Conservation (phyloP, 2,888 invertebrate genomes). For the Cheilosia soror region DNA sequence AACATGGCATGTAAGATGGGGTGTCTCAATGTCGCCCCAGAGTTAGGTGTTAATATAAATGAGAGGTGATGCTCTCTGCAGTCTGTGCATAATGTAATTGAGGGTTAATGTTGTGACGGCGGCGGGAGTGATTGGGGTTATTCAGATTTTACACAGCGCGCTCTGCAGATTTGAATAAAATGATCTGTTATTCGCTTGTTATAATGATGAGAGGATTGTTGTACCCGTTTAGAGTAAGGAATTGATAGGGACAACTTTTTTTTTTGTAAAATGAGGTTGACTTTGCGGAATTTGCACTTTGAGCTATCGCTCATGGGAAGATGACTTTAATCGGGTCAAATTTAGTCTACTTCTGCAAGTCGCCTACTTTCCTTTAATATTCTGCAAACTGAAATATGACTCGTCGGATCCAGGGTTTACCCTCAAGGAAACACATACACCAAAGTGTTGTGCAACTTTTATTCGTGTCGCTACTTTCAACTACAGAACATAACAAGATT, state of each 20-base stretch:
- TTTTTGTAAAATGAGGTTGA: too few species aligned
- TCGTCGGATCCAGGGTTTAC: too few species aligned
- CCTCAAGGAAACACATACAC: too few species aligned
- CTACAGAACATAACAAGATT: too few species aligned
- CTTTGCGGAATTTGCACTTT: too few species aligned
- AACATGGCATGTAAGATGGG: constrained; percentile 35
- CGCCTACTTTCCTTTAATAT: too few species aligned
- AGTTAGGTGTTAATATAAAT: constrained; percentile 61
- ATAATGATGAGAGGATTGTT: not conserved
- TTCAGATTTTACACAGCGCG: not conserved
- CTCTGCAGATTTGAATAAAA: not conserved
- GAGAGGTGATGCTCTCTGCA: constrained; percentile 16
- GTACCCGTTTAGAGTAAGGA: not conserved
- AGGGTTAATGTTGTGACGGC: constrained; percentile 35
- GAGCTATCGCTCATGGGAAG: too few species aligned
- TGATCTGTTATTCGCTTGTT: not conserved
- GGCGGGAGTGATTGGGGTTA: constrained; percentile 26
- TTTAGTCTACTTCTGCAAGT: too few species aligned
- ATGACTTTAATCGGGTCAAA: too few species aligned
- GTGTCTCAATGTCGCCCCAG: constrained; percentile 42
- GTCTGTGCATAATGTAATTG: constrained; percentile 16
- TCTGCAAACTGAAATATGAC: too few species aligned
- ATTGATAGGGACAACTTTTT: not conserved
- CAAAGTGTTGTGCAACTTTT: too few species aligned
- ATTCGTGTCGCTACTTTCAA: too few species aligned